These are phyloP conservation scores for Hippopotamus amphibius DNA, from an alignment of 2,113 vertebrate genomes.

Conservation along the genomic window DNA sequence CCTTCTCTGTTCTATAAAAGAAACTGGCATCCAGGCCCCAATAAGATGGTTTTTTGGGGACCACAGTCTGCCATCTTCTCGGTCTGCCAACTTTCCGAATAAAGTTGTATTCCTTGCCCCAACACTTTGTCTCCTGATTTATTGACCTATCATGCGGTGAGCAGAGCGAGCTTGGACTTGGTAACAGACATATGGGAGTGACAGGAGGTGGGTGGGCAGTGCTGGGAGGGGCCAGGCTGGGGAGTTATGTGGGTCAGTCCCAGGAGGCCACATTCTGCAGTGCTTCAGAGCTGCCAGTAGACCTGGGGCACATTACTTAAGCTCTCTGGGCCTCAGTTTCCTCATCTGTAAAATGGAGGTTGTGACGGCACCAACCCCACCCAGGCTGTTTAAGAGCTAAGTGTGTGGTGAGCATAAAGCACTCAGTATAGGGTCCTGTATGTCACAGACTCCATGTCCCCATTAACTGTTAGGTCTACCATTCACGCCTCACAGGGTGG, in stretches of 20 bases:
- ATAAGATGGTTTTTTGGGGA: no score
- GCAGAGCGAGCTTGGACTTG: background rate
- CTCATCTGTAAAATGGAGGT: conserved; percentile 51
- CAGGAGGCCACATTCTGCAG: background rate
- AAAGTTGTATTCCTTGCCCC: no score
- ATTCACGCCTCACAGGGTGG: rapidly evolving
- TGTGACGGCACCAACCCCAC: background rate
- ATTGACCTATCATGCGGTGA: no score
- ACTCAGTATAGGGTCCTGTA: background rate
- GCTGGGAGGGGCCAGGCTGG: background rate
- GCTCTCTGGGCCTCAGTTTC: conserved; percentile 9
- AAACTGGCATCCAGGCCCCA: no score
- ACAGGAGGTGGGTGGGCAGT: background rate
- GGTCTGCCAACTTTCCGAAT: no score
- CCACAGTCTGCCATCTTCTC: no score
- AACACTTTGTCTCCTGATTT: no score
- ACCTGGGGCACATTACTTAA: background rate
- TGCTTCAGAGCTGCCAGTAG: background rate
- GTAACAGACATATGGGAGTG: no score
- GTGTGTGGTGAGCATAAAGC: background rate
- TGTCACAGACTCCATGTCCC: rapidly evolving
- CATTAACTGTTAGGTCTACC: background rate
- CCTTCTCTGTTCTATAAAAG: no score
- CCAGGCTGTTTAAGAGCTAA: background rate
- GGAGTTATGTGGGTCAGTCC: background rate